Evolutionary conservation across 2,797 vertebrate species (phyloP).

Genomic region (Enteromius fasciolatus): DNA sequence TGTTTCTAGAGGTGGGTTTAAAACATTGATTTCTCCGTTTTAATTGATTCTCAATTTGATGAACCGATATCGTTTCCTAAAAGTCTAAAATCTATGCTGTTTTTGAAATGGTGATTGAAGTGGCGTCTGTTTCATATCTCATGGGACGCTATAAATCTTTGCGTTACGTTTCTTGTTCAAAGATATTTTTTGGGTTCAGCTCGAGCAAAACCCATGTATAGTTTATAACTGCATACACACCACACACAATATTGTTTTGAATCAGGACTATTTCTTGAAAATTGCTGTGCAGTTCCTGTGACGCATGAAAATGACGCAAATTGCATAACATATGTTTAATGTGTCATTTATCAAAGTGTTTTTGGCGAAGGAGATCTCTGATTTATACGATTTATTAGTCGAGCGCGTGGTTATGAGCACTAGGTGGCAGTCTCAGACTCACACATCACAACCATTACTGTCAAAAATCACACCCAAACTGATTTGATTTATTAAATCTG

Average conservation of each 20-base stretch:
- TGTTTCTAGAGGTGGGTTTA: neutral
- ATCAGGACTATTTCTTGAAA: neutral
- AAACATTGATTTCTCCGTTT: neutral
- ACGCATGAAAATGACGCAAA: neutral
- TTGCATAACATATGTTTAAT: neutral
- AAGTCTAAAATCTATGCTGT: neutral
- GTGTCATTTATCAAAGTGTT: neutral
- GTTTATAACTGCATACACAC: neutral
- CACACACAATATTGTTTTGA: neutral
- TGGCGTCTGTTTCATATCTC: too few species aligned
- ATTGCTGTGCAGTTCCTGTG: neutral
- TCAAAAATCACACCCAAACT: constrained; percentile 27
- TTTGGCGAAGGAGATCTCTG: neutral
- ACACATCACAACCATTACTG: constrained; percentile 29
- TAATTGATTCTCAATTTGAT: neutral
- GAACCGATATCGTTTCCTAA: neutral
- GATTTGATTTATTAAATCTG: constrained; percentile 14
- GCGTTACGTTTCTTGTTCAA: neutral
- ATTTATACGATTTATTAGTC: neutral
- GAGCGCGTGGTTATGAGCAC: neutral
- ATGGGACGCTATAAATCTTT: constrained; percentile 50
- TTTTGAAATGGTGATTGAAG: neutral
- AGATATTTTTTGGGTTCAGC: neutral
- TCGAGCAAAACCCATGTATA: neutral
- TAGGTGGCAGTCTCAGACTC: constrained; percentile 49